Conservation (phyloP, 2,797 vertebrate species). For the Cichlasoma orientale region DNA sequence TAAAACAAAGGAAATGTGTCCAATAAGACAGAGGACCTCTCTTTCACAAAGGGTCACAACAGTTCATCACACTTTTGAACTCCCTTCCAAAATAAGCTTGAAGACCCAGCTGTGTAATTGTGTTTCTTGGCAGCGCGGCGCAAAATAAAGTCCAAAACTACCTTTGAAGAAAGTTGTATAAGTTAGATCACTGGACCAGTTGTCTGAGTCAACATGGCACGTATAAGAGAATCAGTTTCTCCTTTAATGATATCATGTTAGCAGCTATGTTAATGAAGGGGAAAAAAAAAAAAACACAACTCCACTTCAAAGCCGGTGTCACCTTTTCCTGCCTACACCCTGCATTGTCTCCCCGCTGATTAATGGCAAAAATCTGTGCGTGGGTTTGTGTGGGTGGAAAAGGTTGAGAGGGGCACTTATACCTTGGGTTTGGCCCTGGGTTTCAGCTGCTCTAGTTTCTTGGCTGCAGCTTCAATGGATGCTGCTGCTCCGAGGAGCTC, state of each 20-base stretch:
- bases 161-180: conserved; percentile 67
- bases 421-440: conserved; percentile 98
- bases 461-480: conserved; percentile 98
- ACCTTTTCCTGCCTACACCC: conserved; percentile 52
- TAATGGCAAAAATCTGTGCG: conserved; percentile 50
- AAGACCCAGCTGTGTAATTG: conserved; percentile 61
- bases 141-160: conserved; percentile 56
- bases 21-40: conserved; percentile 59
- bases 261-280: conserved; percentile 47
- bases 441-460: conserved; percentile 98
- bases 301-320: conserved; percentile 62
- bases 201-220: conserved; percentile 41
- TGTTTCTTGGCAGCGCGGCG: conserved; percentile 67
- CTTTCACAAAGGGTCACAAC: conserved; percentile 56
- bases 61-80: conserved; percentile 68
- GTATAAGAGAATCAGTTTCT: conserved; percentile 18
- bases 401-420: conserved; percentile 63
- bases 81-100: conserved; percentile 63
- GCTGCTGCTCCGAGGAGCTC: conserved; percentile 96
- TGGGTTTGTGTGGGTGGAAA: conserved; percentile 48
- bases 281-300: conserved; percentile 16
- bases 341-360: conserved; percentile 45
- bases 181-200: conserved; percentile 45
- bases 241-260: conserved; percentile 37
- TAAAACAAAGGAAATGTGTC: conserved; percentile 70